phyloP scores from a whole-genome alignment of 2,113 vertebrate species.

The Cervus canadensis region DNA sequence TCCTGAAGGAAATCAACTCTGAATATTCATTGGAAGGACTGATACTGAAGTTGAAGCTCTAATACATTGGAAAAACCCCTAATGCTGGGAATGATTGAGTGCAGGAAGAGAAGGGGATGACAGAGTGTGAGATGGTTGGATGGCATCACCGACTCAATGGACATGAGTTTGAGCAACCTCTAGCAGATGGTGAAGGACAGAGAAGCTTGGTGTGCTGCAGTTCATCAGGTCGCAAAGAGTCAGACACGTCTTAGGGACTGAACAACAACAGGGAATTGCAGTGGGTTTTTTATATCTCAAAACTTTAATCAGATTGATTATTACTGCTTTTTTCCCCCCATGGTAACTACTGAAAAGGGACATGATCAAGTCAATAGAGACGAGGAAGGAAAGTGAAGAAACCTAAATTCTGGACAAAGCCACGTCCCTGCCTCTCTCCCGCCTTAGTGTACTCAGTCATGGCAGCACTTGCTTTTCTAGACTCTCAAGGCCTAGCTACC shows the following conservation, averaged over 20 bases:
- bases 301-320: slow-evolving; percentile 1
- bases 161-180: neutral
- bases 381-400: neutral
- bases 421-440: neutral
- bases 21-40: neutral
- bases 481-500: neutral
- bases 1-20: neutral
- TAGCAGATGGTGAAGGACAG: neutral
- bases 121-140: neutral
- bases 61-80: neutral
- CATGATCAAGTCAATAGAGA: neutral
- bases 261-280: neutral
- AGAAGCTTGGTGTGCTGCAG: neutral
- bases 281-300: neutral
- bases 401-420: neutral
- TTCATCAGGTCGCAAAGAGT: neutral
- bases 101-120: neutral
- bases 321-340: neutral
- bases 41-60: neutral
- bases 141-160: neutral
- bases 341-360: neutral
- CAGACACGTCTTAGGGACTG: neutral
- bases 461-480: neutral
- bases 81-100: neutral
- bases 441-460: neutral